These are phyloP conservation scores for Eurypyga helias DNA, from an alignment of 2,113 vertebrate species.

Conservation along the genomic window DNA sequence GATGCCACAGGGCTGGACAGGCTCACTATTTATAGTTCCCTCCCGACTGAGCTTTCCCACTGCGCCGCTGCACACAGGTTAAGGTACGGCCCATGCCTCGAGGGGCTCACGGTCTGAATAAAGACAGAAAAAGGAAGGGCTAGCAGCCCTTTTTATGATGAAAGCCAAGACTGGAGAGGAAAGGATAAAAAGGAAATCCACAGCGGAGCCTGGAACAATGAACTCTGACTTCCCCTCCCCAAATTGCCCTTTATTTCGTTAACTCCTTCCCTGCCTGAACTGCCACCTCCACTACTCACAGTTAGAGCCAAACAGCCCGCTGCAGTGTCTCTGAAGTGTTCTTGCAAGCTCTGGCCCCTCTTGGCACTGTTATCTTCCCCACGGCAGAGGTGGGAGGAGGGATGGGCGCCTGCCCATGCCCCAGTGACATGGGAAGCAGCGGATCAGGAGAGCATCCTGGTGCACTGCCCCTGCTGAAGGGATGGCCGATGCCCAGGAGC, in stretches of 20 bases:
- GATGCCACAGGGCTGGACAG: conserved; percentile 2
- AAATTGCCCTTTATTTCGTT: neutral
- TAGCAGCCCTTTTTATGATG: neutral
- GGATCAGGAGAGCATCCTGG: neutral
- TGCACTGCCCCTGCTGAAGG: neutral
- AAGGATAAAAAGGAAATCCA: neutral
- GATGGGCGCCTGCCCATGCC: neutral
- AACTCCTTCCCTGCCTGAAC: neutral
- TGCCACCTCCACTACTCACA: neutral
- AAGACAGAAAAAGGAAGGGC: neutral
- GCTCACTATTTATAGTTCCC: conserved; percentile 31
- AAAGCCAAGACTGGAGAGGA: neutral
- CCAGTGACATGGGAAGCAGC: neutral
- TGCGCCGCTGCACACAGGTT: neutral
- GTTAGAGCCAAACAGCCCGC: neutral
- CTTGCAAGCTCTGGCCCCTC: neutral
- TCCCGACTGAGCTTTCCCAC: neutral
- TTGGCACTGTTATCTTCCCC: neutral
- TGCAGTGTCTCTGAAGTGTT: neutral
- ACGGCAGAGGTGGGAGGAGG: neutral
- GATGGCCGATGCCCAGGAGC: rapidly evolving
- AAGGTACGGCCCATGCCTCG: neutral
- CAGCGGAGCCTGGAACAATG: neutral
- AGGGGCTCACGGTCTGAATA: neutral
- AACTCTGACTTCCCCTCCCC: neutral